phyloP scores from a whole-genome alignment of 2,888 invertebrate species.

The Ceriagrion tenellum region DNA sequence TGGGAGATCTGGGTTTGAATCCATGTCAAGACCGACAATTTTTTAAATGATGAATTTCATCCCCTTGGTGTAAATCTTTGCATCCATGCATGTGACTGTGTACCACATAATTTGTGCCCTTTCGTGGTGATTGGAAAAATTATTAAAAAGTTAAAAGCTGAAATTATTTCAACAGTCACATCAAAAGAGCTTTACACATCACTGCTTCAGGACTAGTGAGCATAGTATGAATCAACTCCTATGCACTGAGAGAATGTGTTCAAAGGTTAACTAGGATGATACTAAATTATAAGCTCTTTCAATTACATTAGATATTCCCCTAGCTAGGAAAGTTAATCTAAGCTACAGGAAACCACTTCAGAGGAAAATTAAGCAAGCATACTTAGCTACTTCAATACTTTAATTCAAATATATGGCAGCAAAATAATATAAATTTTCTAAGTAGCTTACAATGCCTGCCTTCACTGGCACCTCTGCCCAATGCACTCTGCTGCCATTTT shows the following conservation, averaged over 20 bases:
- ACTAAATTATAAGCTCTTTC: neutral
- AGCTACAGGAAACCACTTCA: neutral
- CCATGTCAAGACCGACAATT: too few species aligned
- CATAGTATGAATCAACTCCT: neutral
- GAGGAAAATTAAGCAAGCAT: conserved; percentile 28
- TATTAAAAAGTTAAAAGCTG: neutral
- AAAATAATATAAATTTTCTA: conserved; percentile 40
- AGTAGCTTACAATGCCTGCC: conserved; percentile 57
- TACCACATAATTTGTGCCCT: too few species aligned
- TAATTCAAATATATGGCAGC: conserved; percentile 35
- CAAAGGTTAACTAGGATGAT: neutral
- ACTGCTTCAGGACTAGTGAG: neutral
- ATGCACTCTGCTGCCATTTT: conserved; percentile 42
- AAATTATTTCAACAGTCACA: neutral
- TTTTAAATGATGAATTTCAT: too few species aligned
- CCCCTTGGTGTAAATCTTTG: neutral
- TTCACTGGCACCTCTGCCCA: conserved; percentile 38
- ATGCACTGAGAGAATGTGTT: too few species aligned
- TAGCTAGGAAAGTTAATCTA: neutral
- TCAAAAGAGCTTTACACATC: neutral
- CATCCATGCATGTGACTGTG: too few species aligned
- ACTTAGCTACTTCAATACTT: neutral
- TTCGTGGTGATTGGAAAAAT: too few species aligned
- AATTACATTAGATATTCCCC: neutral
- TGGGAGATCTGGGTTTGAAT: too few species aligned